Percentiles rank a stretch among this genome's conserved stretches.
Conservation (phyloP, 2,888 invertebrate genomes). For the Glaucopsyche alexis region DNA sequence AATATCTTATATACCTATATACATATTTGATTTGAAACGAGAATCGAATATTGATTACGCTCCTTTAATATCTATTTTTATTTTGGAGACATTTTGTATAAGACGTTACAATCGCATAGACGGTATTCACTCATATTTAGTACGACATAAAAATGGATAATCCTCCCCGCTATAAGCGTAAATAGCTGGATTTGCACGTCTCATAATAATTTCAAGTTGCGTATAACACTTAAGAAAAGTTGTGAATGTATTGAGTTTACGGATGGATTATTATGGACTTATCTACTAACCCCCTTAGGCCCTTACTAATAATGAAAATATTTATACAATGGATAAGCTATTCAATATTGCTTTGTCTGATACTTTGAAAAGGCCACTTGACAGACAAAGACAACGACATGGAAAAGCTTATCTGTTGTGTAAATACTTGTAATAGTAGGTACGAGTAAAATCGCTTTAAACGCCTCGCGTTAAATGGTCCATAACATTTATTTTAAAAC, state of each 20-base stretch:
- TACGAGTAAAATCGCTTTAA: not conserved
- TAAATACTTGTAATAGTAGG: too few species aligned
- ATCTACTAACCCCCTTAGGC: not conserved
- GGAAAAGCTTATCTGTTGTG: not conserved
- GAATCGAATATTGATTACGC: too few species aligned
- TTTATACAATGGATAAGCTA: not conserved
- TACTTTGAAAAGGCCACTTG: not conserved
- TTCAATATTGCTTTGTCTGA: not conserved
- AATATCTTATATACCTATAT: too few species aligned
- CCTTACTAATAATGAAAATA: too few species aligned
- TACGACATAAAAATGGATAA: constrained; percentile 5
- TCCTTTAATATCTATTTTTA: too few species aligned
- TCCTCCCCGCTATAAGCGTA: not conserved
- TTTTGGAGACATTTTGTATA: too few species aligned
- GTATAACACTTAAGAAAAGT: not conserved
- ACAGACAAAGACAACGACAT: too few species aligned
- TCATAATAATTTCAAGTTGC: not conserved
- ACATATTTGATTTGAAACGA: too few species aligned
- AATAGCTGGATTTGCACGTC: constrained; percentile 15
- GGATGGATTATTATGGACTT: constrained; percentile 1
- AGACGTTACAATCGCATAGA: not conserved
- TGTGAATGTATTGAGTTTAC: constrained; percentile 8
- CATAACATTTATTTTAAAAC: too few species aligned
- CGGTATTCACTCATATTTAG: constrained; percentile 1
- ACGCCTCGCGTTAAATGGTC: too few species aligned